Base-by-base conservation (phyloP, 1,140 invertebrate genomes). In the Elymnias hypermnestra region DNA sequence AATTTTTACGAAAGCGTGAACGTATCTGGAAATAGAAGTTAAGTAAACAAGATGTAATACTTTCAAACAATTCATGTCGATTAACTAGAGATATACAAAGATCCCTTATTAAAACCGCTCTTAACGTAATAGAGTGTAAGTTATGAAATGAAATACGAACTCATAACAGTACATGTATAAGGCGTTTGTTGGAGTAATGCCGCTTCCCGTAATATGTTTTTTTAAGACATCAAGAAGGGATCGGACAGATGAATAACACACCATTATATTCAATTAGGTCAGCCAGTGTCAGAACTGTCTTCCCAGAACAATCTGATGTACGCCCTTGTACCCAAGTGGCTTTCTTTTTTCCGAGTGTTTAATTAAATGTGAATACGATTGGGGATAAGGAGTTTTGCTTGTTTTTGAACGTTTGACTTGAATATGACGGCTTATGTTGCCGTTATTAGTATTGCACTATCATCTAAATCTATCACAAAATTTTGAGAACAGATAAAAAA, bases 201-300 rank as follows among this genome's bases (percentile, higher is more conserved):
- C 47, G 44, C 49, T 60, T 52, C 56, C 51, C 49, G 38, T 68
- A 59, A 73, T 64, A 57, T 64, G 57, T 69, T 73, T 66, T 72
- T 72, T 64, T 73, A 65, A 74, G 60, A 61, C 61, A 58, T 60
- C 64, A 57, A 62, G 56, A 59, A 53, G 59, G 68, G 67, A 67
- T 65, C 57, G 52, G 45, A 54, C 53, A 57, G 61, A 67, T 68
- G 72, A 74, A 84, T 77, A 78, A 78, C 62, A 59, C 55, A 63
- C 77, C 67, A 83, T 85, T 83, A 85, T 83, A 76, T 79, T 82
- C 82, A 85, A 85, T 83, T 83, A 78, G 78, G 78, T 83, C 78
- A 83, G 71, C 56, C 69, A 59, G 63, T 73, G 66, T 67, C 74
- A 67, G 75, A 64, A 63, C 67, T 53, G 53, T 70, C 63, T 84